A percentile compares a stretch with the other conserved stretches of the same genome.
These are phyloP conservation scores for Hormaphis cornu DNA, from an alignment of 1,140 invertebrate genomes.

Conservation along the genomic window DNA sequence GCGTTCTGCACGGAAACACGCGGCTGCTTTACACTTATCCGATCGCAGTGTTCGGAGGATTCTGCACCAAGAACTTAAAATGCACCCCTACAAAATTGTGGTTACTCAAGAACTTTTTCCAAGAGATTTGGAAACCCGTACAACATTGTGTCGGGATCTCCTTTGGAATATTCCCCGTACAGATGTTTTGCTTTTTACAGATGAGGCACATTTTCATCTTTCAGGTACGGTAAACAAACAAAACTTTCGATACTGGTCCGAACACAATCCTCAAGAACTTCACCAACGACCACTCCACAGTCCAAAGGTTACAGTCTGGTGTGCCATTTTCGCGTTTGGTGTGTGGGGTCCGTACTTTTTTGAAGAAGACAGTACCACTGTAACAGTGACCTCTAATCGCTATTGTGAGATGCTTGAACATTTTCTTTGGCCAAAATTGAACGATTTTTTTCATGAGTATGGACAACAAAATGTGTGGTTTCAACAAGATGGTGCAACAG, in stretches of 20 bases:
- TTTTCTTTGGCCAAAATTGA: conserved; percentile 35
- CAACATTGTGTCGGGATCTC: background rate
- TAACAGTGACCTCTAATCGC: background rate
- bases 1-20: background rate
- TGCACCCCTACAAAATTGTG: background rate
- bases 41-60: background rate
- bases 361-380: background rate
- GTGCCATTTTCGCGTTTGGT: background rate
- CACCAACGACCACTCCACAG: background rate
- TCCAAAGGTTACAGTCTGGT: background rate
- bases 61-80: background rate
- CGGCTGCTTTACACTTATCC: background rate
- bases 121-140: background rate
- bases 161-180: background rate
- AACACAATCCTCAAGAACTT: background rate
- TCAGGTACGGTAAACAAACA: too few relatives aligned
- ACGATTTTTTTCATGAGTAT: too few relatives aligned
- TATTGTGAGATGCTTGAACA: conserved; percentile 34
- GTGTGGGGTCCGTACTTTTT: background rate
- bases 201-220: too few relatives aligned
- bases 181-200: background rate
- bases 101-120: background rate
- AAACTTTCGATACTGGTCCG: background rate
- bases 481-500: too few relatives aligned
- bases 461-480: too few relatives aligned